Percentiles rank a stretch among this genome's conserved stretches.
These are phyloP conservation scores for Megaustenia siamemsis DNA, from an alignment of 2,888 invertebrate genomes.

Conservation along the genomic window DNA sequence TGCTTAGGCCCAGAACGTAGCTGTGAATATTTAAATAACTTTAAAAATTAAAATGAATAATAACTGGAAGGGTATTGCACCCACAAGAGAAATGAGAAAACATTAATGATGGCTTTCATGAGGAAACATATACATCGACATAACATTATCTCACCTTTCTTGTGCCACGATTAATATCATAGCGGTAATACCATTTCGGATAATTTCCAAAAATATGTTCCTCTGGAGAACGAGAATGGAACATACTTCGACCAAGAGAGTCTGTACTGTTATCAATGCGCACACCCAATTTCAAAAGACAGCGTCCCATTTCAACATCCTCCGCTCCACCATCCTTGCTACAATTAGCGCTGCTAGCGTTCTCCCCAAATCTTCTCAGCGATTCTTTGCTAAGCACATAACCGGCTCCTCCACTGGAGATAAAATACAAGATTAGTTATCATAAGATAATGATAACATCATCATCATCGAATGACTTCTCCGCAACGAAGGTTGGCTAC, in stretches of 20 bases:
- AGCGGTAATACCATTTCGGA: slow-evolving; percentile 69
- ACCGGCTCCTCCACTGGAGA: slow-evolving; percentile 84
- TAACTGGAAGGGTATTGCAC: too few relatives aligned
- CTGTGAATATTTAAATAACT: too few relatives aligned
- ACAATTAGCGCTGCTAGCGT: slow-evolving; percentile 47
- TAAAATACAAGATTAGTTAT: neutral
- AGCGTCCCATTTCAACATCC: slow-evolving; percentile 70
- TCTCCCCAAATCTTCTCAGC: slow-evolving; percentile 83
- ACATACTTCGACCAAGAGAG: slow-evolving; percentile 67
- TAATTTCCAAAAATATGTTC: slow-evolving; percentile 67
- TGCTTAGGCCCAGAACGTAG: too few relatives aligned
- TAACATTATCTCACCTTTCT: slow-evolving; percentile 66
- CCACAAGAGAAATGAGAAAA: too few relatives aligned
- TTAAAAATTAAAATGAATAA: too few relatives aligned
- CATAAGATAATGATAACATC: too few relatives aligned
- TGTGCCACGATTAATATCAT: slow-evolving; percentile 69
- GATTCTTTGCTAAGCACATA: slow-evolving; percentile 94
- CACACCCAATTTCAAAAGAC: slow-evolving; percentile 71
- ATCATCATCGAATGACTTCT: too few relatives aligned
- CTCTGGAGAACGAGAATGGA: slow-evolving; percentile 73
- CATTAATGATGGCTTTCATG: too few relatives aligned
- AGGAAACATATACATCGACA: too few relatives aligned
- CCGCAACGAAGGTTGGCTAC: too few relatives aligned
- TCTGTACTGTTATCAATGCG: slow-evolving; percentile 62
- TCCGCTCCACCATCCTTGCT: slow-evolving; percentile 69